Evolutionary conservation across 2,888 invertebrate species (phyloP), one percentile per base, ranked within the genome.

Genomic region (Eupithecia tripunctaria): DNA sequence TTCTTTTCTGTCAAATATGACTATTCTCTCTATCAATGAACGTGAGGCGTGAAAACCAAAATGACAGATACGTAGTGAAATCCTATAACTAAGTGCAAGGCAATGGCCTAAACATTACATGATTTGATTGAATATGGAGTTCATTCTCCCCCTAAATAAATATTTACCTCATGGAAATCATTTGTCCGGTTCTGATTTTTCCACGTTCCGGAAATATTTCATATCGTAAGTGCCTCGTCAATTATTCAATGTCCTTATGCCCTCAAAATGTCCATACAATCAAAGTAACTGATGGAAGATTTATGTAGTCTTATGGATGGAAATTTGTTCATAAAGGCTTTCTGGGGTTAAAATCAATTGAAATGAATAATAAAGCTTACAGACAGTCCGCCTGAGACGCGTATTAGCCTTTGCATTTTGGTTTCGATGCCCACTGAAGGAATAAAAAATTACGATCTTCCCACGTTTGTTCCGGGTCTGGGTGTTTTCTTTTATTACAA

Each of bases 241-340:
- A 63, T 36, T n/a, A 63, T 63, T 63, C 62, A 63, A n/a, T n/a
- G 21, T 32, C 62, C 0, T 12, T 32, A 12, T 63, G 62, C n/a
- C 62, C 36, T 32, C n/a, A 21, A 63, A 2, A 62, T 32, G 32
- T 36, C 60, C 15, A 29, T 8, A 18, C 29, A 29, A 29, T 60
- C 29, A 60, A 60, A 60, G 2, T 7, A 10, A 29, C 29, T 18
- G 14, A 1, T 29, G 5, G 56, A 3, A 12, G 4, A 56, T 56
- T 56, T 25, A 51, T 51, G 10, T 12, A 51, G 8, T 47, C 8
- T 12, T 21, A 4, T 25, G 4, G 25, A 14, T 56, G 12, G 12
- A 56, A 56, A 25, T 56, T 12, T 56, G 25, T 56, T 56, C 5
- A 14, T 25, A 5, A 10, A 51, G 8, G 21, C 14, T 56, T 56